A percentile compares a stretch with the other conserved stretches of the same genome.
Evolutionary conservation across 2,888 invertebrate genomes (phyloP).

Genomic region (Eupelmus urozonus): DNA sequence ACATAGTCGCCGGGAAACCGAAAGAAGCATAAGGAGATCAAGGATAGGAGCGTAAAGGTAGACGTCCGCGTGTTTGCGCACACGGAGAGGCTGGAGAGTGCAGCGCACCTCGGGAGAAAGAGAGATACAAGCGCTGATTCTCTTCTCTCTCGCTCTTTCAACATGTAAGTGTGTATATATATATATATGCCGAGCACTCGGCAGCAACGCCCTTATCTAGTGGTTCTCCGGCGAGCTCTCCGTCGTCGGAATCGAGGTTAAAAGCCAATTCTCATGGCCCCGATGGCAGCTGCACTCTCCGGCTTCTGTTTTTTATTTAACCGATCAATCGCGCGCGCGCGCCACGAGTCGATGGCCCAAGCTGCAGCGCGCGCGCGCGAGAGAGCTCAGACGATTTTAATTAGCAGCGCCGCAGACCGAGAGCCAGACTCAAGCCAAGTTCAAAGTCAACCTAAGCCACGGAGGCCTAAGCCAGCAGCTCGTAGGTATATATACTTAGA

Average conservation of each 20-base stretch:
- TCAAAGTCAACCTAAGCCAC: conserved; percentile 29
- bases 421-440: conserved; percentile 14
- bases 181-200: not conserved
- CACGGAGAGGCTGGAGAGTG: conserved; percentile 3
- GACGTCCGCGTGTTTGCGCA: not conserved
- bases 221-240: not conserved
- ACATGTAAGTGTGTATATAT: not conserved
- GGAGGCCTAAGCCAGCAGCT: too few relatives aligned
- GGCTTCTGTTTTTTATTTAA: not conserved
- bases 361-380: not conserved
- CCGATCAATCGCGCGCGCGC: too few relatives aligned
- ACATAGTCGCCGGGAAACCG: too few relatives aligned
- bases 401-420: too few relatives aligned
- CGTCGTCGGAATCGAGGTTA: conserved; percentile 16
- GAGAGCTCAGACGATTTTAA: conserved; percentile 21
- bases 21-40: not conserved
- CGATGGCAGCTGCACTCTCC: not conserved
- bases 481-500: too few relatives aligned
- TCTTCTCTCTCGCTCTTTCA: too few relatives aligned
- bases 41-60: not conserved
- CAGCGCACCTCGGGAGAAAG: too few relatives aligned
- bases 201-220: conserved; percentile 17
- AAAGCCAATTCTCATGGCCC: conserved; percentile 25
- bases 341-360: not conserved
- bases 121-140: conserved; percentile 33